These are phyloP conservation scores for Drosophila repletoides DNA, from an alignment of 1,140 invertebrate genomes.

Conservation along the genomic window DNA sequence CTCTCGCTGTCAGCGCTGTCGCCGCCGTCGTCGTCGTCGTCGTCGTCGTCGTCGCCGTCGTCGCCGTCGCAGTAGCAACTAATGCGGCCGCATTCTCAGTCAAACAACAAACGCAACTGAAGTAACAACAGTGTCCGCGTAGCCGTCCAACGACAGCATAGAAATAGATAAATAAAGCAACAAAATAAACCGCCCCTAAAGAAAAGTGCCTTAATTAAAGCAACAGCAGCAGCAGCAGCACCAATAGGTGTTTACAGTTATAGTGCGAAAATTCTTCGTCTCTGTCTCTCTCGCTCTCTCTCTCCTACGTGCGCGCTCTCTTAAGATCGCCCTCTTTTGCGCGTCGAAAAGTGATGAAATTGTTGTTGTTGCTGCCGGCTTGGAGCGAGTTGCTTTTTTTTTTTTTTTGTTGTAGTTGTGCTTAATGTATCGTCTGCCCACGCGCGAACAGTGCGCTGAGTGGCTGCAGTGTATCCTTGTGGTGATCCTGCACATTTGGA, in stretches of 20 bases:
- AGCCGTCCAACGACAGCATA: slow-evolving; percentile 20
- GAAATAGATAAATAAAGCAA: slow-evolving; percentile 8
- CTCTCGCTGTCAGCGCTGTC: slow-evolving; percentile 32
- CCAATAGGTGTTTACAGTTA: slow-evolving; percentile 22
- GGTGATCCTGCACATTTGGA: slow-evolving; percentile 54
- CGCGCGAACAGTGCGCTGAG: slow-evolving; percentile 51
- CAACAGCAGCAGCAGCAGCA: too few species aligned
- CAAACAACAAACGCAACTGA: slow-evolving; percentile 78
- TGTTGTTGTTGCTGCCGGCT: slow-evolving; percentile 26
- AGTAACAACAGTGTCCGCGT: slow-evolving; percentile 65
- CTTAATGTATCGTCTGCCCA: slow-evolving; percentile 62
- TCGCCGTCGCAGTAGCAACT: slow-evolving; percentile 27
- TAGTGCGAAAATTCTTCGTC: not conserved
- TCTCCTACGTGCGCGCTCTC: not conserved
- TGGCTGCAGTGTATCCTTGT: slow-evolving; percentile 64
- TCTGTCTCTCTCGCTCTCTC: not conserved
- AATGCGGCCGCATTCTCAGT: slow-evolving; percentile 68
- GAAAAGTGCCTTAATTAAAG: slow-evolving; percentile 15
- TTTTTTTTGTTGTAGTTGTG: slow-evolving; percentile 18
- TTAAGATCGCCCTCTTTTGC: not conserved
- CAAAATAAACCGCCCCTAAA: not conserved
- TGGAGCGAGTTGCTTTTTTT: slow-evolving; percentile 4
- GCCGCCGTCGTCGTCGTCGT: slow-evolving; percentile 6
- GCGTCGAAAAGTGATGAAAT: slow-evolving; percentile 46
- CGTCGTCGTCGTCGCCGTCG: slow-evolving; percentile 12